Base-by-base conservation (phyloP, 2,888 invertebrate species). In the Phortica okadai region DNA sequence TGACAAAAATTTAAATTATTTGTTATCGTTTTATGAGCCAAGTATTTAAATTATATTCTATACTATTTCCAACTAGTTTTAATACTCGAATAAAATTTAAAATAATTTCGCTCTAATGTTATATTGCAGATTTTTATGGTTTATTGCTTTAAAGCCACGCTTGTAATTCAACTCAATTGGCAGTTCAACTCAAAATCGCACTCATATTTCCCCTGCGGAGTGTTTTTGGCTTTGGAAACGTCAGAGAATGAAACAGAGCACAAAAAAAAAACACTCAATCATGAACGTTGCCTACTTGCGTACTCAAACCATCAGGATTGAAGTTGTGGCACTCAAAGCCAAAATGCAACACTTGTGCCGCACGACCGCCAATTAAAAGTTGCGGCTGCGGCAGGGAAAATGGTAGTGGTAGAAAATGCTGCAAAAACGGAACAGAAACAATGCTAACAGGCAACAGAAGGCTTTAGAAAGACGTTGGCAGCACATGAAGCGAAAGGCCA, bases 261-360 rank as follows among this genome's bases (percentile, higher is more conserved):
- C 44, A 21, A 21, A 21, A 62, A 25, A 5, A 25, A 64, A 10
- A 64, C 67, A 44, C 67, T 67, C 62, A 62, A 62, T 62, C 62
- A 62, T 10, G 10, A 62, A 25, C 21, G 21, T 10, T 21, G 5
- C 10, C 21, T 8, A 6, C 62, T 25, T 6, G 10, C 16, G 21
- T 16, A 5, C 16, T 25, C 62, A 62, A 62, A 25, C 62, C 25
- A 25, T 21, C 1, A 5, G 59, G 6, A 59, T 8, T 11, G n/a
- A 62, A 62, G 21, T 62, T 62, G 16, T 62, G 62, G 1, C 5
- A 25, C 62, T 62, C 62, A 62, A 56, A 62, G 25, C 62, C 62
- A 73, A 73, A 78, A 56, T 78, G 76, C 78, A 78, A 78, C 76
- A 78, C 78, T 76, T 78, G 76, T 73, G 73, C 56, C 73, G 16